These are phyloP conservation scores for Propithecus deckenii DNA, from an alignment of 2,797 vertebrate genomes.

Conservation along the genomic window DNA sequence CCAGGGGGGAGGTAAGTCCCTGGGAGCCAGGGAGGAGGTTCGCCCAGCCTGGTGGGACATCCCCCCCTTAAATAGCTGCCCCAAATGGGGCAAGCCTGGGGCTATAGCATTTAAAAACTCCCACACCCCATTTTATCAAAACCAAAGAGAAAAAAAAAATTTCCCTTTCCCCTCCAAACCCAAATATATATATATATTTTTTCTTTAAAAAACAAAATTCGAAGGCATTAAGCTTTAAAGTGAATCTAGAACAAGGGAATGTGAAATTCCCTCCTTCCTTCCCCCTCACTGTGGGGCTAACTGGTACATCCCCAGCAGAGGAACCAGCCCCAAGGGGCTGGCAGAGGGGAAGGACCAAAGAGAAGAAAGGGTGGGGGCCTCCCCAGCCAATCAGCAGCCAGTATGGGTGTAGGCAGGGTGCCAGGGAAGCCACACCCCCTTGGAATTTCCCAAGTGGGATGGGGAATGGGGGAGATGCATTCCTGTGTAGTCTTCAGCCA, in stretches of 20 bases:
- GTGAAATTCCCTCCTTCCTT: slow-evolving; percentile 61
- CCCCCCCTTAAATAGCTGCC: slow-evolving; percentile 48
- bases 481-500: slow-evolving; percentile 64
- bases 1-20: slow-evolving; percentile 5
- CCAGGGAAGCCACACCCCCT: slow-evolving; percentile 55
- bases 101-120: slow-evolving; percentile 73
- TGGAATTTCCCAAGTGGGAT: slow-evolving; percentile 57
- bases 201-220: slow-evolving; percentile 70
- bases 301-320: slow-evolving; percentile 71
- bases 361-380: slow-evolving; percentile 28
- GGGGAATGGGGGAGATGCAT: slow-evolving; percentile 29
- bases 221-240: slow-evolving; percentile 82
- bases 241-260: slow-evolving; percentile 74
- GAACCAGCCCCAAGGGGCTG: slow-evolving; percentile 76
- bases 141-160: slow-evolving; percentile 75
- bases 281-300: slow-evolving; percentile 52
- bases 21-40: not conserved
- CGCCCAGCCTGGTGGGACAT: not conserved
- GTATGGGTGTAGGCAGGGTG: slow-evolving; percentile 4
- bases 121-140: slow-evolving; percentile 77
- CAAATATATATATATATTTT: slow-evolving; percentile 77
- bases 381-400: slow-evolving; percentile 76
- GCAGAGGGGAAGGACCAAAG: slow-evolving; percentile 56
- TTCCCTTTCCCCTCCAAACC: slow-evolving; percentile 38
- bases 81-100: slow-evolving; percentile 43